Percentiles rank a stretch among this genome's conserved stretches.
Evolutionary conservation across 2,113 vertebrate species (phyloP).

Genomic region (Sapajus apella): DNA sequence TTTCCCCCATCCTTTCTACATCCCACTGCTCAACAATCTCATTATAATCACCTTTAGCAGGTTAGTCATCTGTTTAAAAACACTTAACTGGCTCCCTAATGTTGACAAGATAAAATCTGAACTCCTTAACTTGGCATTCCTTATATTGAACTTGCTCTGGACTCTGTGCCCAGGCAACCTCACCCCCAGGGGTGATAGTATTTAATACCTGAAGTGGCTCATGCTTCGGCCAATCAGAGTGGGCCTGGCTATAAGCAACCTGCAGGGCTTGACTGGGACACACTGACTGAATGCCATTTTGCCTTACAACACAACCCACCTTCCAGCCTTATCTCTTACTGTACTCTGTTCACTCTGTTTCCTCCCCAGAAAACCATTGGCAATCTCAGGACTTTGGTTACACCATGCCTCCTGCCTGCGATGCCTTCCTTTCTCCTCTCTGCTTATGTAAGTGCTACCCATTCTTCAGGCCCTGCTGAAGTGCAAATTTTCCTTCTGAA

Average conservation of each 20-base stretch:
- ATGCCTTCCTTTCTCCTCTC: constrained; percentile 30
- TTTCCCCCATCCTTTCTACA: neutral
- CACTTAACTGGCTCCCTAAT: constrained; percentile 50
- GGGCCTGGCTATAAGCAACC: neutral
- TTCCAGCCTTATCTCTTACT: constrained; percentile 41
- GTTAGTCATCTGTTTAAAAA: constrained; percentile 66
- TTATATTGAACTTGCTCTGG: constrained; percentile 42
- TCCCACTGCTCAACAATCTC: constrained; percentile 5
- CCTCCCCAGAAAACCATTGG: neutral
- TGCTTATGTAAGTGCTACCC: neutral
- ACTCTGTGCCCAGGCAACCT: constrained; percentile 48
- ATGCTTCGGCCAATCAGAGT: neutral
- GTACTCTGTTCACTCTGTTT: neutral
- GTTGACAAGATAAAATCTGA: constrained; percentile 73
- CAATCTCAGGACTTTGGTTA: constrained; percentile 48
- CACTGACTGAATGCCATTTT: neutral
- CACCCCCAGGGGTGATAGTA: constrained; percentile 36
- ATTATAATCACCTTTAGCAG: constrained; percentile 41
- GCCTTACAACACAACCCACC: neutral
- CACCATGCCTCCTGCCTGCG: constrained; percentile 27
- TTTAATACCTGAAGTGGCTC: constrained; percentile 46
- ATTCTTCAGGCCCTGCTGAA: neutral
- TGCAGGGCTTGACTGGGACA: neutral
- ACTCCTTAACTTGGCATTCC: constrained; percentile 68
- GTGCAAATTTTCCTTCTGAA: neutral